These are phyloP conservation scores for Halocynthia roretzi DNA, from an alignment of 23 tunicate species.

Conservation along the genomic window DNA sequence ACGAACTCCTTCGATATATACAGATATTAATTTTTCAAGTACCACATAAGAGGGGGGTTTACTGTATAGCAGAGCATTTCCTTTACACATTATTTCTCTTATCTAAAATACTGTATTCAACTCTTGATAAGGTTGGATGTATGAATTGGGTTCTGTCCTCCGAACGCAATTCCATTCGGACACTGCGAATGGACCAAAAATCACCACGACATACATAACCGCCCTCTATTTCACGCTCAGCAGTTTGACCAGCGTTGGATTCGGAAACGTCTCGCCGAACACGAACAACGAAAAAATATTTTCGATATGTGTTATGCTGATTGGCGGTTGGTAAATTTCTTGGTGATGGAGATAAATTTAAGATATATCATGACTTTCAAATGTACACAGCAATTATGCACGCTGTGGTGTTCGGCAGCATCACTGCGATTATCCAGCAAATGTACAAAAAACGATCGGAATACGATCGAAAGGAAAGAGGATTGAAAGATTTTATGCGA, in stretches of 20 bases:
- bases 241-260: constrained; percentile 79
- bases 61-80: too few relatives aligned
- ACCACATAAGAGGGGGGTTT: too few relatives aligned
- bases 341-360: background rate
- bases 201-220: constrained; percentile 40
- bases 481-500: constrained; percentile 59
- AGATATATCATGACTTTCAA: background rate
- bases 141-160: constrained; percentile 30
- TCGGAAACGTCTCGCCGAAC: constrained; percentile 79
- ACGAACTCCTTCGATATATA: too few relatives aligned
- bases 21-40: too few relatives aligned
- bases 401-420: constrained; percentile 75
- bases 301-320: constrained; percentile 63
- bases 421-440: constrained; percentile 71
- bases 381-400: constrained; percentile 49
- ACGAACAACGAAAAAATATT: constrained; percentile 70
- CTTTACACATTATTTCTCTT: too few relatives aligned
- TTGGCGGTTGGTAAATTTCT: constrained; percentile 44
- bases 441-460: constrained; percentile 51
- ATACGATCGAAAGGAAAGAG: constrained; percentile 51
- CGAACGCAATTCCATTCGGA: constrained; percentile 38
- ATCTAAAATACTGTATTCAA: too few relatives aligned
- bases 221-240: constrained; percentile 76
- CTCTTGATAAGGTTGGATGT: constrained; percentile 41
- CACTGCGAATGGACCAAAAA: constrained; percentile 65